Conservation (phyloP, 2,113 vertebrate species). For the Coptodon rendalli region DNA sequence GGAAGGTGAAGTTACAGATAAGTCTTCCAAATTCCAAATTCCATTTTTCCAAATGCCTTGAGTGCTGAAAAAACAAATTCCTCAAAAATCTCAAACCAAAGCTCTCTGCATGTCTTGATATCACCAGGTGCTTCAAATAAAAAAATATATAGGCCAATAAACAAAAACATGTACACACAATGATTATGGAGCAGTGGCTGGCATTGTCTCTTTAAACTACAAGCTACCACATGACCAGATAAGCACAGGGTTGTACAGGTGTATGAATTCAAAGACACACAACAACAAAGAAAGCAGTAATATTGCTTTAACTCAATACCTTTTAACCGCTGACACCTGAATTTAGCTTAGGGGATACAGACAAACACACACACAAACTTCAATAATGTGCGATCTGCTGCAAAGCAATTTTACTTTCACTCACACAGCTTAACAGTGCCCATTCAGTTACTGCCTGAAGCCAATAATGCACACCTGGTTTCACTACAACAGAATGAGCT, state of each 20-base stretch:
- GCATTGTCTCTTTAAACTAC: background rate
- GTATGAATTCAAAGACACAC: background rate
- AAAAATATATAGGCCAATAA: background rate
- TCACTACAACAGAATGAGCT: background rate
- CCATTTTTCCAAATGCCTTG: rapidly evolving
- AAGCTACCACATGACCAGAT: background rate
- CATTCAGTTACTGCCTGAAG: background rate
- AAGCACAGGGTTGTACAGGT: background rate
- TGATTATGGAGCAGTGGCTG: background rate
- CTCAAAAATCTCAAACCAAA: background rate
- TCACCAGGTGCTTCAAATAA: background rate
- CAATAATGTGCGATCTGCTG: background rate
- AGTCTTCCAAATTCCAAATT: background rate
- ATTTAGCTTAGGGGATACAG: background rate
- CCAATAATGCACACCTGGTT: background rate
- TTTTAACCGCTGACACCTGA: background rate
- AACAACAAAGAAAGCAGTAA: background rate
- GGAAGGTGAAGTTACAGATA: background rate
- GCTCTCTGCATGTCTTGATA: background rate
- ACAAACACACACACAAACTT: background rate
- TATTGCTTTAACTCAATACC: background rate
- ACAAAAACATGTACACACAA: rapidly evolving
- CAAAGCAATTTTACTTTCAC: background rate
- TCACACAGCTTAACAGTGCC: background rate
- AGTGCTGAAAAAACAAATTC: background rate